Base-by-base conservation (phyloP, 2,113 vertebrate genomes). In the Clarias gariepinus region DNA sequence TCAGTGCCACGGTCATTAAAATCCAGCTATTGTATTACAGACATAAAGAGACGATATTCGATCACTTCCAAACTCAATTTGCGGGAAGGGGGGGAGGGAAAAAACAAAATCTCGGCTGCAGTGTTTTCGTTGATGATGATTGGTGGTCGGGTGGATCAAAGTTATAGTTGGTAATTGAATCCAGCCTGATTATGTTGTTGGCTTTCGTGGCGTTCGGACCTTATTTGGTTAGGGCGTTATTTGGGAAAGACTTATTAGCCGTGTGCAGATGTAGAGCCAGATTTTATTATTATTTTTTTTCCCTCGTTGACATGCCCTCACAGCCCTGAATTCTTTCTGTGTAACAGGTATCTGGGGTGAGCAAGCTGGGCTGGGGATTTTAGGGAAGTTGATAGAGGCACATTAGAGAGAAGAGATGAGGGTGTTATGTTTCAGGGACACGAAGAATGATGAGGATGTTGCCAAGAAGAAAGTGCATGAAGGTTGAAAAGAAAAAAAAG, bases 121-220 rank as follows among this genome's bases (percentile, higher is more conserved):
- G 80, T 85, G 88, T 86, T 89, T 89, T 88, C 91, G 90, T 93
- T 93, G 90, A 93, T 93, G 91, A 91, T 91, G 91, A 92, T 88
- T 93, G 93, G 93, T 90, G 91, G 93, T 90, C 90, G 89, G 92
- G 88, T 85, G 91, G 91, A 94, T 94, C 94, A 94, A 93, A 95
- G 93, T 92, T 91, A 90, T 92, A 47, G 47, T 83, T 86, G 36
- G 92, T 93, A 94, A 95, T 93, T 94, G 93, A 94, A 94, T 93
- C 91, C 92, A 92, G 92, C 91, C 92, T 94, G 93, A 94, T 94
- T 93, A 93, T 93, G 89, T 94, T 92, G 91, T 91, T 87, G 93
- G 92, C 91, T 92, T 92, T 92, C 90, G 90, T 92, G 90, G 88
- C 87, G 83, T 85, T 87, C 89, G 86, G 81, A 82, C 90, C 61